Conservation (phyloP, 2,113 vertebrate species). For the Rutilus rutilus region DNA sequence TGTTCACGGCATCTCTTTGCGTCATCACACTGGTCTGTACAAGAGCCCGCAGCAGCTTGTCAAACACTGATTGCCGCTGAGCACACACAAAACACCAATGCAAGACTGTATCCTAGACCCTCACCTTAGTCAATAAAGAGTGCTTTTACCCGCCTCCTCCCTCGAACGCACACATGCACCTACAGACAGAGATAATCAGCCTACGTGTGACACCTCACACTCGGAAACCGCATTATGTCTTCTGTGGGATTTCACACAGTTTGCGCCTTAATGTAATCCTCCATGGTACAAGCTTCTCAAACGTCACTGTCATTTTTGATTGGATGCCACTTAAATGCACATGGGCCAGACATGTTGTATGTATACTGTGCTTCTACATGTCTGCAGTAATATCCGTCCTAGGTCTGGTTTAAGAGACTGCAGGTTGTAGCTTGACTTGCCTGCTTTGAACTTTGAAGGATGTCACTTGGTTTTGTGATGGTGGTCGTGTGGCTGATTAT, state of each 20-base stretch:
- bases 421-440: neutral
- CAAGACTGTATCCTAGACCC: slow-evolving; percentile 38
- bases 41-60: slow-evolving; percentile 60
- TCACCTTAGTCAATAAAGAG: slow-evolving; percentile 36
- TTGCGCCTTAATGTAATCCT: slow-evolving; percentile 21
- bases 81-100: slow-evolving; percentile 39
- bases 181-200: neutral
- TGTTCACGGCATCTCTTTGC: slow-evolving; percentile 58
- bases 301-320: neutral
- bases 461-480: neutral
- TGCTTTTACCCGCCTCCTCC: slow-evolving; percentile 10
- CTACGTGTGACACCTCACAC: slow-evolving; percentile 1
- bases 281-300: neutral
- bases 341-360: slow-evolving; percentile 11
- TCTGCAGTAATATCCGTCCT: neutral
- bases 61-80: slow-evolving; percentile 57
- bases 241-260: neutral
- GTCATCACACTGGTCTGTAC: slow-evolving; percentile 61
- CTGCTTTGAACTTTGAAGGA: neutral
- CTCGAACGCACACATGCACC: neutral
- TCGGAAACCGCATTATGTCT: slow-evolving; percentile 11
- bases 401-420: neutral
- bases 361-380: neutral
- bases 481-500: neutral
- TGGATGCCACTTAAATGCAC: slow-evolving; percentile 21